These are phyloP conservation scores for Eulithis prunata DNA, from an alignment of 2,888 invertebrate genomes.

Conservation along the genomic window DNA sequence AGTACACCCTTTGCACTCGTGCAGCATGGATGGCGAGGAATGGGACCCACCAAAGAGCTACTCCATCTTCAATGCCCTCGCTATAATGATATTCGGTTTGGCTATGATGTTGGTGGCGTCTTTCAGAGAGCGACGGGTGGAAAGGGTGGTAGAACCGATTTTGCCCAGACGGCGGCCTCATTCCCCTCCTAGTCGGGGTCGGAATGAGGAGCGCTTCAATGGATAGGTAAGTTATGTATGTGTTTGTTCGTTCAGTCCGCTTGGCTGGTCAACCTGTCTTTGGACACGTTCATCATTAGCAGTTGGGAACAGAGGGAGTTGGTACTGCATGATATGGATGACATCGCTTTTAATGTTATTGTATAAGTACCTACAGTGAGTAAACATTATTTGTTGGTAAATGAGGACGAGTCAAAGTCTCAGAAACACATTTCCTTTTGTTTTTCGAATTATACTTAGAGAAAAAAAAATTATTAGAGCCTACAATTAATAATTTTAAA, in stretches of 20 bases:
- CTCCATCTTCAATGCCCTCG: neutral
- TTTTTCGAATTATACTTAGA: no score
- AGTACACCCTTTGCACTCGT: conserved; percentile 4
- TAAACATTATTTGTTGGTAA: no score
- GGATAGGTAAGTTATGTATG: conserved; percentile 12
- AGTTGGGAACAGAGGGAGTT: no score
- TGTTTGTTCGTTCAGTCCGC: neutral
- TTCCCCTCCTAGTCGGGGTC: neutral
- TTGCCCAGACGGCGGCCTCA: neutral
- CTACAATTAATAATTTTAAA: no score
- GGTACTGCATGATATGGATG: no score
- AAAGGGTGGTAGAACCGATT: neutral
- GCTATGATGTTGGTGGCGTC: neutral
- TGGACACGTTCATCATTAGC: no score
- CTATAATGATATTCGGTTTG: conserved; percentile 3
- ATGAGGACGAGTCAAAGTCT: no score
- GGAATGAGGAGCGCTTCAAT: conserved; percentile 3
- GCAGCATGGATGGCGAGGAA: conserved; percentile 7
- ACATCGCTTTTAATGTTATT: no score
- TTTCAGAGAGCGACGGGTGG: neutral
- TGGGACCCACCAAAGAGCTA: neutral
- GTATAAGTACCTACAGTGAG: no score
- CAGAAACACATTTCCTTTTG: no score
- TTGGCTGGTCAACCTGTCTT: no score
- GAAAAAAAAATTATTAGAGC: no score